Conservation (phyloP, 2,113 vertebrate species). For the Tretioscincus oriximinensis region DNA sequence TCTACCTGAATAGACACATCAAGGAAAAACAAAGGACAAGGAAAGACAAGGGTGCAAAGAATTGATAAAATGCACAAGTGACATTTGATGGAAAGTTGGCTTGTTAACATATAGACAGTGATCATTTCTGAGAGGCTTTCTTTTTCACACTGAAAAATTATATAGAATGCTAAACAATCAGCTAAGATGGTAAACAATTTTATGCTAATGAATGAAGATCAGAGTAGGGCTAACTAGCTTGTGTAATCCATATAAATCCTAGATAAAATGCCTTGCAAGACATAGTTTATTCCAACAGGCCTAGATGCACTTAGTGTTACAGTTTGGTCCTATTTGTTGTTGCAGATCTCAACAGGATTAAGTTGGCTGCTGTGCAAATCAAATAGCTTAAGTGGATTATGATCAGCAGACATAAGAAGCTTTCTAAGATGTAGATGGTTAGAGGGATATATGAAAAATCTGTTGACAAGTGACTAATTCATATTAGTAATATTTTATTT, state of each 20-base stretch:
- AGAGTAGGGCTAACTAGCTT: not conserved
- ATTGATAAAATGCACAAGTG: constrained; percentile 5
- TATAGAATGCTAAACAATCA: not conserved
- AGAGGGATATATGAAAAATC: not conserved
- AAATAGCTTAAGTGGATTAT: constrained; percentile 4
- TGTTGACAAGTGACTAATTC: not conserved
- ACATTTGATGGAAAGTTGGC: not conserved
- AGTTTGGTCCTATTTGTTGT: not conserved
- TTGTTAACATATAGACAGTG: not conserved
- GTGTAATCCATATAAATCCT: constrained; percentile 13
- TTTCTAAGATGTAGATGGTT: not conserved
- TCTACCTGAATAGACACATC: not conserved
- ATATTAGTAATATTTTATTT: not conserved
- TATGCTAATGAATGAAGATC: not conserved
- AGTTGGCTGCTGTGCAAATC: not conserved
- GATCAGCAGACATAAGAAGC: not conserved
- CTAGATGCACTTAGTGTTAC: not conserved
- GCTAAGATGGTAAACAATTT: not conserved
- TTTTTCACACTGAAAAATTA: not conserved
- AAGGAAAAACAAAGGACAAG: no score
- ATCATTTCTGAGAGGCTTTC: not conserved
- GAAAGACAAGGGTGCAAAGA: no score
- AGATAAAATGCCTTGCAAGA: not conserved
- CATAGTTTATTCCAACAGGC: not conserved
- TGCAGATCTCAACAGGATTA: constrained; percentile 10